Base-by-base conservation (phyloP, 2,113 vertebrate species). In the Sminthopsis crassicaudata region DNA sequence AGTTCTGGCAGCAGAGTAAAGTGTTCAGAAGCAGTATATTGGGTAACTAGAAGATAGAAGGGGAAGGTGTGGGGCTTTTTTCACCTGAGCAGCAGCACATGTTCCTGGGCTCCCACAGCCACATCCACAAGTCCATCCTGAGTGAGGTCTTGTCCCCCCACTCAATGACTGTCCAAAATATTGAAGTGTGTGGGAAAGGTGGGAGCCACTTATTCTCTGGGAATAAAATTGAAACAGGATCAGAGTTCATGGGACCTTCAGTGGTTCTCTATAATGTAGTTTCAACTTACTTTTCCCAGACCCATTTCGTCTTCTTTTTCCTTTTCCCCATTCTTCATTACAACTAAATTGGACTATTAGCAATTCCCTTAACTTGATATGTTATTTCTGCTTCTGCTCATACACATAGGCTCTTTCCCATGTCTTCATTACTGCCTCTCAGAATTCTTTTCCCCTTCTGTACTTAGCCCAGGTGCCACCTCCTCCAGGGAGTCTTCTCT, bases 141-240 rank as follows among this genome's bases (percentile, higher is more conserved):
- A 0, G 98, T 99, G 16, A 99, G 98, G 50, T 99, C 99, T 26
- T 95, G 97, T 48, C 97, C 93, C 93, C 8, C 99, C 99, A 1
- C 98, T 97, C 55, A 99, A 89, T 11, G 99, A 97, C 57, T 98
- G 99, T 51, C 99, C 99, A 50, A 99, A 99, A 92, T 99, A 98
- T 90, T 97, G 98, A 19, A 99, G 97, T 0, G 30, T 36, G 0
- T 50, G 4, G 6, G 91, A 1, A 6, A 99, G 8, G 1, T 88
- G 84, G 42, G 95, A 51, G 5, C 97, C 99, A 2, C 23, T 0
- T 52, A 99, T 98, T 91, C 97, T 98, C 99, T 99, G 95, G 2
- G 46, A 46, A 30, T 36, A 91, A 36, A 50, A 25, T 10, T 22
- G 19, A 42, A 42, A 42, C 22, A 84, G 5, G n/a, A 84, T 84